phyloP scores from a whole-genome alignment of 2,113 vertebrate genomes.

The Nasalis larvatus region DNA sequence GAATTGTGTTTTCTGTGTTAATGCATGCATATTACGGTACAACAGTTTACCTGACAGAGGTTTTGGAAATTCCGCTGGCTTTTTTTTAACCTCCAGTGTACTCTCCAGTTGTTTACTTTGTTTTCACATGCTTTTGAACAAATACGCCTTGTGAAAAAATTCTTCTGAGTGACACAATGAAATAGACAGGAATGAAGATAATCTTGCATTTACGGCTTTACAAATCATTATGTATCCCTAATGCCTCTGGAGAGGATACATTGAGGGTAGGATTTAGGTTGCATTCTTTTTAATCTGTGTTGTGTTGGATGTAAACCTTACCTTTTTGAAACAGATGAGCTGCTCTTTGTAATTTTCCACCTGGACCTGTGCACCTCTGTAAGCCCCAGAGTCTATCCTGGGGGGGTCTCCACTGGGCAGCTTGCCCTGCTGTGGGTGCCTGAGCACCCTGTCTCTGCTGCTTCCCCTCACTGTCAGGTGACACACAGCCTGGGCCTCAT shows the following conservation, averaged over 20 bases:
- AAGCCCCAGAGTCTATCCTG: accelerated
- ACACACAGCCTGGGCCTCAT: accelerated
- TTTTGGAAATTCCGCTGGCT: not conserved
- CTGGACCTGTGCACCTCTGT: accelerated
- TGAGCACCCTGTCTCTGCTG: not conserved
- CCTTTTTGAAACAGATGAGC: not conserved
- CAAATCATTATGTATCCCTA: not conserved
- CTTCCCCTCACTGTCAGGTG: not conserved
- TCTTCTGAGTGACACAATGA: not conserved
- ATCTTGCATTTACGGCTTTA: conserved; percentile 9
- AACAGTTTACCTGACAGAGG: not conserved
- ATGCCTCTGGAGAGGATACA: not conserved
- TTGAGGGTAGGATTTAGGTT: conserved; percentile 9
- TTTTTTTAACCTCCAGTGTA: not conserved
- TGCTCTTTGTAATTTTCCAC: not conserved
- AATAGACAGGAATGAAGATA: conserved; percentile 27
- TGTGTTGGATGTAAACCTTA: not conserved
- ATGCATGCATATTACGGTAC: not conserved
- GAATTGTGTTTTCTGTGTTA: not conserved
- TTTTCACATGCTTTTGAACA: conserved; percentile 17
- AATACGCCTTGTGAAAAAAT: not conserved
- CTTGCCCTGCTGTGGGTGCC: accelerated
- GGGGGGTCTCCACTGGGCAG: no score
- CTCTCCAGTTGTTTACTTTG: conserved; percentile 24
- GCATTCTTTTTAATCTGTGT: not conserved